Percentiles rank a stretch among this genome's conserved stretches.
Evolutionary conservation across 1,140 invertebrate species (phyloP).

Genomic region (Pissodes strobi): DNA sequence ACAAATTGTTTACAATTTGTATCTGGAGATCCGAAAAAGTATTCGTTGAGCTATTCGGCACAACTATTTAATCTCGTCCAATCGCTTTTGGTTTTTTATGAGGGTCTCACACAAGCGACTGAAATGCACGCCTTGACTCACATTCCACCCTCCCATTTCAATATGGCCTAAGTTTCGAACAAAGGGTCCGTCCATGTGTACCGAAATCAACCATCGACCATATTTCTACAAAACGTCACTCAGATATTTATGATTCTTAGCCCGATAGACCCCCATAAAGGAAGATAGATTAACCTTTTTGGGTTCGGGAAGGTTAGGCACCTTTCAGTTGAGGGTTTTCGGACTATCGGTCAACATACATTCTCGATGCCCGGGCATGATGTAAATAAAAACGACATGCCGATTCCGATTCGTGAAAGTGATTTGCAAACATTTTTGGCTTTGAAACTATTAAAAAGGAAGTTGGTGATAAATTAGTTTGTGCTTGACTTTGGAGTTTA

Average conservation of each 20-base stretch:
- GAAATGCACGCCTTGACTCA: constrained; percentile 14
- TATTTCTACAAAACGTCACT: constrained; percentile 29
- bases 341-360: constrained; percentile 21
- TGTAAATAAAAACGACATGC: constrained; percentile 3
- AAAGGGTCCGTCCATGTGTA: constrained; percentile 15
- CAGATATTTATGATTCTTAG: constrained; percentile 28
- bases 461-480: too few relatives aligned
- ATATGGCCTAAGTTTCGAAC: constrained; percentile 16
- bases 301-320: constrained; percentile 21
- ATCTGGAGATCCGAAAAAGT: too few relatives aligned
- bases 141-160: constrained; percentile 32
- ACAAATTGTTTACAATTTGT: too few relatives aligned
- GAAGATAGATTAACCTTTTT: constrained; percentile 34
- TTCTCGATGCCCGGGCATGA: not conserved
- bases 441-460: too few relatives aligned
- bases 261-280: constrained; percentile 25
- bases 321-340: constrained; percentile 18
- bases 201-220: constrained; percentile 8
- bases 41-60: too few relatives aligned
- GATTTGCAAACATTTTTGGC: not conserved
- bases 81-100: constrained; percentile 12
- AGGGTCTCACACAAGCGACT: constrained; percentile 4
- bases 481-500: too few relatives aligned
- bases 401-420: not conserved
- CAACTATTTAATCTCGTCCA: constrained; percentile 23